Evolutionary conservation across 2,888 invertebrate genomes (phyloP).

Genomic region (Callyntrura guangdongensis): DNA sequence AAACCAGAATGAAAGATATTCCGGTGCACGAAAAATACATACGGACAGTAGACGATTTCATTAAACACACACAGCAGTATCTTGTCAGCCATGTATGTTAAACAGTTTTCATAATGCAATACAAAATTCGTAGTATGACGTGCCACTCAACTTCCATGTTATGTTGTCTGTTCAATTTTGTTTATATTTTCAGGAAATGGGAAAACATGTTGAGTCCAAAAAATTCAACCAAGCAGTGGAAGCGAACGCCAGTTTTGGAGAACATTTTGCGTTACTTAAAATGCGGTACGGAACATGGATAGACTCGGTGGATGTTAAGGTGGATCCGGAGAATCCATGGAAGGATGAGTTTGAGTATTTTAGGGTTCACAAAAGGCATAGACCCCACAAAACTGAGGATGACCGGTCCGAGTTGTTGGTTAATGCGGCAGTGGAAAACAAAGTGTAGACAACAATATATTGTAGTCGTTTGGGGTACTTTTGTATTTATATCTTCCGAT

Average conservation of each 20-base stretch:
- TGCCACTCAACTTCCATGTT: not conserved
- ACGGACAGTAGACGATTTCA: constrained; percentile 89
- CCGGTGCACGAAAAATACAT: constrained; percentile 89
- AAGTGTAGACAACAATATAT: not conserved
- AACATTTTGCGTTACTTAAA: constrained; percentile 79
- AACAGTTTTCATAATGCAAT: not conserved
- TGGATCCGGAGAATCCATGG: constrained; percentile 79
- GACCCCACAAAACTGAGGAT: not conserved
- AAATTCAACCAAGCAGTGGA: constrained; percentile 58
- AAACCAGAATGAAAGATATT: constrained; percentile 89
- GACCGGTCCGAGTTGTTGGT: not conserved
- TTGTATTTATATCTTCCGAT: too few relatives aligned
- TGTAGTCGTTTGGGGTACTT: not conserved
- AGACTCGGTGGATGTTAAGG: constrained; percentile 51
- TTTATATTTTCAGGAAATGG: constrained; percentile 81
- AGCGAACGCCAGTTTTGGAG: constrained; percentile 73
- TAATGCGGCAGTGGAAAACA: not conserved
- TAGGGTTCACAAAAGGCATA: constrained; percentile 44
- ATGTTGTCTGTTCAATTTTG: not conserved
- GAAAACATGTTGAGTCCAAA: constrained; percentile 57
- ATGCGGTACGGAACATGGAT: constrained; percentile 75
- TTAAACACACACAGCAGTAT: constrained; percentile 87
- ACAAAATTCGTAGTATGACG: not conserved
- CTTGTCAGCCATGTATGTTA: constrained; percentile 87
- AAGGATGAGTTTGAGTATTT: constrained; percentile 68